Base-by-base conservation (phyloP, 2,888 invertebrate species). In the Philaethria dido region DNA sequence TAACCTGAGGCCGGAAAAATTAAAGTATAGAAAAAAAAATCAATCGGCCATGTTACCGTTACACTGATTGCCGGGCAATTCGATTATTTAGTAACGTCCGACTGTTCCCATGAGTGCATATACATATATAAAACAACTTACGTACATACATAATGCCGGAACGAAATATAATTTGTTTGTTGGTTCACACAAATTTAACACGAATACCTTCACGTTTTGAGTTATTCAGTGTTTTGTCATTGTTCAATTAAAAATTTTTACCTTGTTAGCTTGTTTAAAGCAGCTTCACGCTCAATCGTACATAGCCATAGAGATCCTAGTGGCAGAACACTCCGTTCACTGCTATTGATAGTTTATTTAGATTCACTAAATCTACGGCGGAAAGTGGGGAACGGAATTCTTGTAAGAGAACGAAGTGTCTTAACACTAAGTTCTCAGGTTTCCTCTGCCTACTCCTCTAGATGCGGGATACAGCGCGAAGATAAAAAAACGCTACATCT, bases 21-120 rank as follows among this genome's bases (percentile, higher is more conserved):
- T 81, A 78, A 81, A 78, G 79, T 76, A 76, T 76, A 84, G 83
- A 84, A 85, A 77, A 86, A n/a, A 81, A 86, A 87, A 87, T 87
- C 84, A 87, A 88, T 85, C 80, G 81, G 70, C 72, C 75, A 75
- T 70, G 69, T 80, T 79, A 77, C 88, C 86, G 88, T 86, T 88
- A 86, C 62, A 68, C 73, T 81, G 82, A 85, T 84, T 79, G 80
- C 78, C 70, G 74, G 69, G 74, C 78, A 82, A 79, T 83, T 79
- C 74, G 70, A 63, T 69, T 69, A 71, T 74, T 70, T 72, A 73
- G 57, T 42, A 57, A 71, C 62, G 69, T 76, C 25, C 18, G 45
- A 11, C 57, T 45, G 18, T 89, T 89, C 89, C 89, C 89, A 89
- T 88, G 85, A 80, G 84, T 78, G 75, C 74, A 75, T 74, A 69